Conservation (phyloP, 2,888 invertebrate genomes). For the Eristalis arbustorum region DNA sequence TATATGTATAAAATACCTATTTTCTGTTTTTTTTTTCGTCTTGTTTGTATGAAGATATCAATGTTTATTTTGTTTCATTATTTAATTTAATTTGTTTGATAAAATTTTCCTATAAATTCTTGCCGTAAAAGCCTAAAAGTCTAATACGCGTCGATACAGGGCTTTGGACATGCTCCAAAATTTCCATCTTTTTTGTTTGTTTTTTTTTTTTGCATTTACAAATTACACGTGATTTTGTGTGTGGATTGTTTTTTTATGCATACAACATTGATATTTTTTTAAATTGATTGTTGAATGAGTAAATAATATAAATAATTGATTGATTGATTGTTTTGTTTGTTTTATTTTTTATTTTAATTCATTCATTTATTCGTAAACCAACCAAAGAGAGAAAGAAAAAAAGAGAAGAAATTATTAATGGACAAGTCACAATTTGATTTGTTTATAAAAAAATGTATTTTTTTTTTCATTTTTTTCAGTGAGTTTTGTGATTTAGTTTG, state of each 20-base stretch:
- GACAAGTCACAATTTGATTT: constrained; percentile 50
- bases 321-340: constrained; percentile 7
- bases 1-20: constrained; percentile 48
- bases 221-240: too few relatives aligned
- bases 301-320: constrained; percentile 28
- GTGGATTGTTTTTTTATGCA: neutral
- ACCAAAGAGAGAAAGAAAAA: constrained; percentile 70
- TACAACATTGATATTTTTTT: constrained; percentile 22
- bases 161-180: constrained; percentile 80
- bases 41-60: constrained; percentile 45
- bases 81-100: constrained; percentile 27
- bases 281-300: constrained; percentile 28
- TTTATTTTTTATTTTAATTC: constrained; percentile 2
- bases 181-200: constrained; percentile 79
- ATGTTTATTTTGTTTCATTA: constrained; percentile 9
- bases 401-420: constrained; percentile 69
- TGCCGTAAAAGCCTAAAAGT: constrained; percentile 80
- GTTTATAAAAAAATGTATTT: constrained; percentile 34
- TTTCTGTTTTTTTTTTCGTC: neutral
- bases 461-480: constrained; percentile 15
- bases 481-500: neutral
- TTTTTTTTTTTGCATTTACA: constrained; percentile 55
- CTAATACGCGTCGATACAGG: constrained; percentile 80
- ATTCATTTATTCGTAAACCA: constrained; percentile 53
- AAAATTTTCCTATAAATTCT: constrained; percentile 77